Evolutionary conservation across 1,140 invertebrate species (phyloP).

Genomic region (Prorops nasuta): DNA sequence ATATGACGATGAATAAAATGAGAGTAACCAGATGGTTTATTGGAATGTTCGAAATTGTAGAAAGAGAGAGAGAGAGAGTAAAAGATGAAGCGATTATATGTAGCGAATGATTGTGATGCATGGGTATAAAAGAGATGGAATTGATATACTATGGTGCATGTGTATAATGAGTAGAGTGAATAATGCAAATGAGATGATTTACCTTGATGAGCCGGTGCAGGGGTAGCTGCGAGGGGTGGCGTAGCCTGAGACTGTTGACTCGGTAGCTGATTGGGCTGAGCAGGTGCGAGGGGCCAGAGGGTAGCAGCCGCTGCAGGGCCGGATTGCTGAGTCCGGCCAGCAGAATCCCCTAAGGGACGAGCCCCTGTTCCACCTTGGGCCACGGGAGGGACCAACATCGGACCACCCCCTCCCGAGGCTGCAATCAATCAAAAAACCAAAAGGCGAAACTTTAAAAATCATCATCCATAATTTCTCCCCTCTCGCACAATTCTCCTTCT

Average conservation of each 20-base stretch:
- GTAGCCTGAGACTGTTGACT: conserved; percentile 46
- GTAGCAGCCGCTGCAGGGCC: conserved; percentile 32
- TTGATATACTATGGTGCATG: too few species aligned
- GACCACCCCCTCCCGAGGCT: conserved; percentile 56
- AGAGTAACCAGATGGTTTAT: too few species aligned
- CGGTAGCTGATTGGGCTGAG: conserved; percentile 43
- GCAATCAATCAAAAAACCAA: conserved; percentile 24
- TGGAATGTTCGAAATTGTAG: too few species aligned
- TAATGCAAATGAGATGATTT: too few species aligned
- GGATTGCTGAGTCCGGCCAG: conserved; percentile 39
- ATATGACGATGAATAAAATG: too few species aligned
- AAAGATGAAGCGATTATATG: too few species aligned
- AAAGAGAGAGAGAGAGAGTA: too few species aligned
- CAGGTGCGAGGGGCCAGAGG: conserved; percentile 58
- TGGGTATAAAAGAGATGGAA: too few species aligned
- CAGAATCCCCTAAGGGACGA: conserved; percentile 45
- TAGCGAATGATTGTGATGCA: too few species aligned
- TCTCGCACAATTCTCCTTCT: too few species aligned
- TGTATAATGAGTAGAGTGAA: too few species aligned
- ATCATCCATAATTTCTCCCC: too few species aligned
- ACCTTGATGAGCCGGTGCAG: conserved; percentile 57
- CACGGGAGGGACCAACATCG: conserved; percentile 56
- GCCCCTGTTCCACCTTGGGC: conserved; percentile 44
- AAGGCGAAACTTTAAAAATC: not conserved
- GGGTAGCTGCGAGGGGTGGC: conserved; percentile 53